Conservation (phyloP, 2,797 vertebrate genomes). For the Pyrocephalus nanus region DNA sequence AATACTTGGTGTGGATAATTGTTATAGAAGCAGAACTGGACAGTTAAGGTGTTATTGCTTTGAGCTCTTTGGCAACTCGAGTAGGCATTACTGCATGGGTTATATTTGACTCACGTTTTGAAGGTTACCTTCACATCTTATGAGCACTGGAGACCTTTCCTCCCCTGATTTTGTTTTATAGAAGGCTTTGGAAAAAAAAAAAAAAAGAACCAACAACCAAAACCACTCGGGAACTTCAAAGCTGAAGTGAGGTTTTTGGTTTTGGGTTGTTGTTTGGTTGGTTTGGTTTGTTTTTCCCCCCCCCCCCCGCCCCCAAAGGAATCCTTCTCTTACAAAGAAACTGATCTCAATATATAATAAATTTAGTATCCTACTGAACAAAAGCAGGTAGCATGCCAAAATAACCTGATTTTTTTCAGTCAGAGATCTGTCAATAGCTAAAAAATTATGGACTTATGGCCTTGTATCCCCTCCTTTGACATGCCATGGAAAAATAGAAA, state of each 20-base stretch:
- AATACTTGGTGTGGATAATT: background rate
- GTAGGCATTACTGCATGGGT: background rate
- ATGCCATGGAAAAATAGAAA: background rate
- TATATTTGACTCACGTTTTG: background rate
- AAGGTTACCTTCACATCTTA: background rate
- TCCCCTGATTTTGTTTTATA: background rate
- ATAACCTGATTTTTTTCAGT: background rate
- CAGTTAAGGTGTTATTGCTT: background rate
- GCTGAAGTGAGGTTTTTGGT: background rate
- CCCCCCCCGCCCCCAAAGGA: background rate
- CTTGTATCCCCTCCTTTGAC: background rate
- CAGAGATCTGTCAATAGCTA: background rate
- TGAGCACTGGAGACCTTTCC: background rate
- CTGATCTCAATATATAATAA: background rate
- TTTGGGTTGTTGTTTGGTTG: background rate
- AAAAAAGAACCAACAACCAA: background rate
- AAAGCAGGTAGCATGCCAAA: background rate
- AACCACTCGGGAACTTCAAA: background rate
- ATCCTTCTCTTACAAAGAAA: background rate
- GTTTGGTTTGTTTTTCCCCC: background rate
- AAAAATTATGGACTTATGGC: background rate
- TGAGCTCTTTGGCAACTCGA: background rate
- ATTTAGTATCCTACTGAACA: background rate
- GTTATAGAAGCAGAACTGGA: background rate
- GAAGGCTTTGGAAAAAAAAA: background rate